These are phyloP conservation scores for Exephanes ischioxanthus DNA, from an alignment of 2,888 invertebrate species.

Conservation along the genomic window DNA sequence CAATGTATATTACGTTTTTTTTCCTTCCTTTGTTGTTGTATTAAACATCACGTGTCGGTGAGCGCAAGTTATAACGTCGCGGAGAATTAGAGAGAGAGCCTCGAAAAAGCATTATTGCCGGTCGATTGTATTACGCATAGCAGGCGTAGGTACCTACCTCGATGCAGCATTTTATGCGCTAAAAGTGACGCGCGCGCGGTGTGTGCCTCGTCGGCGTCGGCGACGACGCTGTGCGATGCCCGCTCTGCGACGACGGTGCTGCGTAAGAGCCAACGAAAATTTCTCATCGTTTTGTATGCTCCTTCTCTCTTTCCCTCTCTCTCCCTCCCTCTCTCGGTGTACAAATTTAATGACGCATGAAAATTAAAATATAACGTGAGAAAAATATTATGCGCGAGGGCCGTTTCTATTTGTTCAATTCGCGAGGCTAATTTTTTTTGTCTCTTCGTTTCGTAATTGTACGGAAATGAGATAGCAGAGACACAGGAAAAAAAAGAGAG, in stretches of 20 bases:
- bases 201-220: constrained; percentile 58
- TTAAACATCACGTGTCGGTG: constrained; percentile 38
- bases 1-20: constrained; percentile 12
- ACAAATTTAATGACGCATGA: constrained; percentile 55
- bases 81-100: constrained; percentile 56
- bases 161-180: constrained; percentile 77
- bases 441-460: constrained; percentile 6
- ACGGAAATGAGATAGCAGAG: background rate
- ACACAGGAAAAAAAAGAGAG: constrained; percentile 9
- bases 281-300: constrained; percentile 49
- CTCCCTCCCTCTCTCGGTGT: no score
- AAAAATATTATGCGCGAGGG: constrained; percentile 2
- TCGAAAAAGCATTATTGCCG: constrained; percentile 71
- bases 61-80: constrained; percentile 70
- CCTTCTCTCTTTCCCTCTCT: background rate
- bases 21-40: constrained; percentile 9
- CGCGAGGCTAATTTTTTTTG: constrained; percentile 12
- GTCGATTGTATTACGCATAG: constrained; percentile 79
- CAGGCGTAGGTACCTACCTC: constrained; percentile 69
- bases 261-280: constrained; percentile 64
- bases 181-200: constrained; percentile 74
- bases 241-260: constrained; percentile 66
- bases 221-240: constrained; percentile 66
- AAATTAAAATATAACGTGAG: constrained; percentile 36
- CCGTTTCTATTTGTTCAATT: constrained; percentile 19